Percentiles rank a stretch among this genome's conserved stretches.
Conservation (phyloP, 2,113 vertebrate genomes). For the Panthera uncia region DNA sequence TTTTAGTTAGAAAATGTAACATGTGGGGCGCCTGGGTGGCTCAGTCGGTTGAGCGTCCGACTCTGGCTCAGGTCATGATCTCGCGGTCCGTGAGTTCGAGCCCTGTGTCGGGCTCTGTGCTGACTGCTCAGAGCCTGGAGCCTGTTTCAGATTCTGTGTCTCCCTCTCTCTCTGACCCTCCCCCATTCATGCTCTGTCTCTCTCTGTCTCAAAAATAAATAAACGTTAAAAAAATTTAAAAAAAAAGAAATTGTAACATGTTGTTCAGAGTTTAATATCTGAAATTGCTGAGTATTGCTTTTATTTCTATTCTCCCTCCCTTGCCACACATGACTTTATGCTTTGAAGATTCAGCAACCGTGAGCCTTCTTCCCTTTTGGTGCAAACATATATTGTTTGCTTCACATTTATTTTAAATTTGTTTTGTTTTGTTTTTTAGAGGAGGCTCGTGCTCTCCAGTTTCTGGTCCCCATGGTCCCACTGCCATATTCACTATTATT, state of each 20-base stretch:
- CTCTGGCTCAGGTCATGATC: no score
- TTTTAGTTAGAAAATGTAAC: background rate
- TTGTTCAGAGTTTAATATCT: background rate
- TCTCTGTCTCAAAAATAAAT: no score
- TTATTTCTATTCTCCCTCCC: background rate
- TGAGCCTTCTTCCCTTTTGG: background rate
- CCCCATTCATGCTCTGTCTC: no score
- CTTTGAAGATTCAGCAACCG: background rate
- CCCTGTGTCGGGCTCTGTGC: no score
- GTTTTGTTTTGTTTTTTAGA: background rate
- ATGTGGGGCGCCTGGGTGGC: no score
- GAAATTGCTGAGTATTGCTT: background rate
- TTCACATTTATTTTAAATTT: background rate
- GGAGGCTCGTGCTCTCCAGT: background rate
- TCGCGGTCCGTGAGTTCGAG: no score
- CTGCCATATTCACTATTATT: background rate
- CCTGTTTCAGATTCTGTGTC: no score
- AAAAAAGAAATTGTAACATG: background rate
- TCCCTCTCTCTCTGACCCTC: no score
- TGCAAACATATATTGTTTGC: background rate
- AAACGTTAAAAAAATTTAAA: no score
- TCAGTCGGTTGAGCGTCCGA: no score
- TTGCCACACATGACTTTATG: background rate
- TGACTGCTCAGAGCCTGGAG: no score
- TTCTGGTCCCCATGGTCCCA: accelerated